These are phyloP conservation scores for Geotrypetes seraphini DNA, from an alignment of 2,797 vertebrate genomes.

Conservation along the genomic window DNA sequence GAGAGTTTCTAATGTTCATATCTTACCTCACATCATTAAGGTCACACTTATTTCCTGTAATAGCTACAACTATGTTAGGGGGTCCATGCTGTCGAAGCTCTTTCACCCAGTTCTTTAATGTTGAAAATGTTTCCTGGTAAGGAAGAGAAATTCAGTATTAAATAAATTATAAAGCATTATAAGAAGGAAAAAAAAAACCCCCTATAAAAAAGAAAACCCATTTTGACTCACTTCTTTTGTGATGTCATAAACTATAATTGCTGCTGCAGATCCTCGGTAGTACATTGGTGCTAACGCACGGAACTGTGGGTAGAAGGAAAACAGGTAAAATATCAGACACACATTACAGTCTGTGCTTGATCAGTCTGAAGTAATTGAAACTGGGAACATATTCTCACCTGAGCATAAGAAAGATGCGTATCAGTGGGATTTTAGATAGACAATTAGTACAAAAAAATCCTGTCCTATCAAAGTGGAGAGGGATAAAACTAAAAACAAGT, in stretches of 20 bases:
- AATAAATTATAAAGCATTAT: not conserved
- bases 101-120: conserved; percentile 96
- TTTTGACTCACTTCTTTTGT: conserved; percentile 84
- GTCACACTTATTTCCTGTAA: conserved; percentile 96
- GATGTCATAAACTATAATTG: conserved; percentile 96
- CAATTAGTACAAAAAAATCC: too few species aligned
- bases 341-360: too few species aligned
- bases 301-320: conserved; percentile 60
- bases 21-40: conserved; percentile 83
- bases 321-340: too few species aligned
- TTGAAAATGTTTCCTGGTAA: conserved; percentile 86
- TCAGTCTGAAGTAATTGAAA: too few species aligned
- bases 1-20: too few species aligned
- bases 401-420: too few species aligned
- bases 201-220: not conserved
- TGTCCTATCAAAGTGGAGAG: too few species aligned
- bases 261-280: conserved; percentile 93
- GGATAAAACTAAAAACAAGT: too few species aligned
- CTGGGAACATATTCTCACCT: too few species aligned
- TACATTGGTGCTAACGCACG: conserved; percentile 96
- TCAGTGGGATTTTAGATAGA: too few species aligned
- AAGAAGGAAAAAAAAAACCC: not conserved
- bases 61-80: conserved; percentile 93
- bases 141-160: not conserved
- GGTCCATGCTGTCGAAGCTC: conserved; percentile 93